Evolutionary conservation across 1,140 invertebrate genomes (phyloP).

Genomic region (Euglossa dilemma): DNA sequence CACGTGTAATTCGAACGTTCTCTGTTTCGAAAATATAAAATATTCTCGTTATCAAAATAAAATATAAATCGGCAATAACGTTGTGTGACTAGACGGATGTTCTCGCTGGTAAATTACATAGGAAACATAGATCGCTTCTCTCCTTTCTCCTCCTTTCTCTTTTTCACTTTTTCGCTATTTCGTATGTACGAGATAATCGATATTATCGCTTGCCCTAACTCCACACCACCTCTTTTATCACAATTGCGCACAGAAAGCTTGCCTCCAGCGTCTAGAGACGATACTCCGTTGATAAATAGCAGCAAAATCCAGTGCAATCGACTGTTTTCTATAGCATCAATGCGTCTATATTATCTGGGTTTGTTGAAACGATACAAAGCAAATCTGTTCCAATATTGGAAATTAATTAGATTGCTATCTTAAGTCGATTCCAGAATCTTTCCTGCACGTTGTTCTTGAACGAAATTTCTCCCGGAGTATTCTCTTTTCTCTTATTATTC

Average conservation of each 20-base stretch:
- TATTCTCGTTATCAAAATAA: conserved; percentile 75
- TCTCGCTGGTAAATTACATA: conserved; percentile 69
- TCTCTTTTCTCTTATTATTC: neutral
- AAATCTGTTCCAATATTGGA: neutral
- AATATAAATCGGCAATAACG: conserved; percentile 77
- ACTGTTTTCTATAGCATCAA: neutral
- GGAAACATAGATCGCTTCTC: conserved; percentile 67
- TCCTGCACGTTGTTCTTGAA: neutral
- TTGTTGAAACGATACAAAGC: neutral
- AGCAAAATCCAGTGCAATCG: neutral
- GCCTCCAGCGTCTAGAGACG: neutral
- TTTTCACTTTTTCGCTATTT: conserved; percentile 1
- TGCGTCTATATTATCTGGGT: neutral
- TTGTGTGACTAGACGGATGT: conserved; percentile 53
- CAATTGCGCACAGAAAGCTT: conserved; percentile 31
- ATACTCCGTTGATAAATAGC: neutral
- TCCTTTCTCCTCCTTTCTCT: conserved; percentile 47
- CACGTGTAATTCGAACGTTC: conserved; percentile 53
- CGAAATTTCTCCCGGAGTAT: neutral
- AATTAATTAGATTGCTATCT: neutral
- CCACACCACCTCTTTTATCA: conserved; percentile 19
- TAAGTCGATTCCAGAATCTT: neutral
- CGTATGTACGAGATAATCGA: conserved; percentile 29
- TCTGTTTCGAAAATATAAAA: conserved; percentile 69
- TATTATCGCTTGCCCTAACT: conserved; percentile 29